These are phyloP conservation scores for Zophobas morio DNA, from an alignment of 1,140 invertebrate genomes.

Conservation along the genomic window DNA sequence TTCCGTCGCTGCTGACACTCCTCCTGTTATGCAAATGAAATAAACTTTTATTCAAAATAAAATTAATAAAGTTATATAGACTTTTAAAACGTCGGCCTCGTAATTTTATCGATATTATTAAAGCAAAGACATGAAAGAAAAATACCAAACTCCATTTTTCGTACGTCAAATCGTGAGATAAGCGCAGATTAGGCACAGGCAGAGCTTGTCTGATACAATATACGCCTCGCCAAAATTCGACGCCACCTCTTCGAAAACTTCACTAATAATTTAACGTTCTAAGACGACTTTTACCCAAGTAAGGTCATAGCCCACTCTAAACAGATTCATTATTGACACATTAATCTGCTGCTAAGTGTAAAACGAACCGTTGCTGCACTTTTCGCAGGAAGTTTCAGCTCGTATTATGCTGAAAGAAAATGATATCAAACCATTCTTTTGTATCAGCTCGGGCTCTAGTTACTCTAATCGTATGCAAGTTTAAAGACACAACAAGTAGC, in stretches of 20 bases:
- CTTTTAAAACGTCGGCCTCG: background rate
- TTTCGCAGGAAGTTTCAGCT: background rate
- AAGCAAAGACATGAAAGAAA: background rate
- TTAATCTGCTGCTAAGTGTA: too few species aligned
- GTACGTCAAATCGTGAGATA: background rate
- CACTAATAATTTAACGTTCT: too few species aligned
- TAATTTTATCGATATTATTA: slow-evolving; percentile 3
- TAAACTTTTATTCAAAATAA: background rate
- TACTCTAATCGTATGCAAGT: background rate
- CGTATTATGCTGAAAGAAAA: background rate
- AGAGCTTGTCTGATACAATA: background rate
- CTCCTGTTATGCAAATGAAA: background rate
- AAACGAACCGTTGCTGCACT: background rate
- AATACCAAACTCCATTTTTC: background rate
- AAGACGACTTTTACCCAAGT: too few species aligned
- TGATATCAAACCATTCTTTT: background rate
- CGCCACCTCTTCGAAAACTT: too few species aligned
- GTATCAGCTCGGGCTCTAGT: background rate
- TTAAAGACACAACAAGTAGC: background rate
- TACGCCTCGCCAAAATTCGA: background rate
- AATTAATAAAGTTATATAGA: background rate
- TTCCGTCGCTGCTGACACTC: background rate
- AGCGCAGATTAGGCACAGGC: background rate
- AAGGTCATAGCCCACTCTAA: too few species aligned
- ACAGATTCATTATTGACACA: too few species aligned